Evolutionary conservation across 2,888 invertebrate genomes (phyloP).

Genomic region (Aphelenchoides bicaudatus): DNA sequence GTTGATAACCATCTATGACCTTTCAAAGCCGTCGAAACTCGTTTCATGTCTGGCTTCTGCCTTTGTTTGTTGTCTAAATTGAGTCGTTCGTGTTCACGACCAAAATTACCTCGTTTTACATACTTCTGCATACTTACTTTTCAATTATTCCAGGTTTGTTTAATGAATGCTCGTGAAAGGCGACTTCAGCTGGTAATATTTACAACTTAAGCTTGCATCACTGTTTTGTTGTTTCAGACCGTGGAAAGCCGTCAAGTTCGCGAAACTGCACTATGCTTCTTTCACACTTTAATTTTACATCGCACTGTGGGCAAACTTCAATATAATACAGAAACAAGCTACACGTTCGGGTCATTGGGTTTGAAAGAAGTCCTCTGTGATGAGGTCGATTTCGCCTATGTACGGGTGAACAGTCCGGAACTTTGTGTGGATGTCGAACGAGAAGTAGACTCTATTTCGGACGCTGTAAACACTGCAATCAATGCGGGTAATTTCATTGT

Average conservation of each 20-base stretch:
- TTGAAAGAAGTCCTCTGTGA: conserved; percentile 95
- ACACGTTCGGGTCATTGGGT: conserved; percentile 90
- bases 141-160: conserved; percentile 10
- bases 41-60: no score
- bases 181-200: conserved; percentile 52
- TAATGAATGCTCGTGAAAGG: conserved; percentile 58
- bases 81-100: background rate
- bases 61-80: no score
- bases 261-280: conserved; percentile 62
- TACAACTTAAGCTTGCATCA: conserved; percentile 2
- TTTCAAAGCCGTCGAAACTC: no score
- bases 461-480: conserved; percentile 32
- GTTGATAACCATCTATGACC: no score
- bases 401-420: conserved; percentile 60
- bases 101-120: background rate
- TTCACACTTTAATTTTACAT: conserved; percentile 65
- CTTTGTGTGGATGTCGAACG: conserved; percentile 43
- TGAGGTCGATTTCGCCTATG: conserved; percentile 94
- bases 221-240: conserved; percentile 52
- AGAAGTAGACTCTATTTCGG: conserved; percentile 43
- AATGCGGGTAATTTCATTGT: conserved; percentile 24
- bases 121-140: background rate
- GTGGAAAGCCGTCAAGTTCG: conserved; percentile 63
- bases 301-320: conserved; percentile 70
- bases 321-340: conserved; percentile 87